Evolutionary conservation across 2,113 vertebrate genomes (phyloP).

Genomic region (Forbesichthys papilliferus): DNA sequence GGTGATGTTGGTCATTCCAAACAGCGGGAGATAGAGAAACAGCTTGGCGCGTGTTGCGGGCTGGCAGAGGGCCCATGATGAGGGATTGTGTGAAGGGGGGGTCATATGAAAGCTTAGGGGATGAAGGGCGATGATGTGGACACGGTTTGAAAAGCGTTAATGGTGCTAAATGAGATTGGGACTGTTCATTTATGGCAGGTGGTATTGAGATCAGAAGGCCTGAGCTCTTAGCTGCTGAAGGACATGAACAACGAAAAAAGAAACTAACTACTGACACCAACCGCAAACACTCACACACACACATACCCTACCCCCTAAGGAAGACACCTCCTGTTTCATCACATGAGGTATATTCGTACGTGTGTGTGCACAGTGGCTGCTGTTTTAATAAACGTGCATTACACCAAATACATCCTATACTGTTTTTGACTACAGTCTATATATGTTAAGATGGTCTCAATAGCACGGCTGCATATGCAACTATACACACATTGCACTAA

Average conservation of each 20-base stretch:
- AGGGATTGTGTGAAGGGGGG: not conserved
- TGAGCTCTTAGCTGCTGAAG: constrained; percentile 45
- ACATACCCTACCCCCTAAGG: not conserved
- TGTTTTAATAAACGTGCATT: too few species aligned
- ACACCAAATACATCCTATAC: too few species aligned
- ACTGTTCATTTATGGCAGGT: constrained; percentile 36
- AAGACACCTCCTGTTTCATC: not conserved
- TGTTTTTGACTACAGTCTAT: too few species aligned
- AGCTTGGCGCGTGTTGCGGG: not conserved
- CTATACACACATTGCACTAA: too few species aligned
- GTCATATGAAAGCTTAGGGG: not conserved
- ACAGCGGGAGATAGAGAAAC: not conserved
- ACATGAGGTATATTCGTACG: not conserved
- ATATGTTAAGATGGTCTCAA: too few species aligned
- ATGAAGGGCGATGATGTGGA: not conserved
- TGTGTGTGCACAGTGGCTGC: not conserved
- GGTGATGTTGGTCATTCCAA: too few species aligned
- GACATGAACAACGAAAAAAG: constrained; percentile 24
- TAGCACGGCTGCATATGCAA: too few species aligned
- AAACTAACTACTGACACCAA: constrained; percentile 33
- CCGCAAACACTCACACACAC: not conserved
- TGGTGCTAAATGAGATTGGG: constrained; percentile 26
- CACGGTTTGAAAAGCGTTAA: not conserved
- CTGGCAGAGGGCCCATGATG: not conserved
- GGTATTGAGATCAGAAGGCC: constrained; percentile 49